Percentiles rank a stretch among this genome's conserved stretches.
Conservation (phyloP, 2,888 invertebrate genomes). For the Andrena bicolor region DNA sequence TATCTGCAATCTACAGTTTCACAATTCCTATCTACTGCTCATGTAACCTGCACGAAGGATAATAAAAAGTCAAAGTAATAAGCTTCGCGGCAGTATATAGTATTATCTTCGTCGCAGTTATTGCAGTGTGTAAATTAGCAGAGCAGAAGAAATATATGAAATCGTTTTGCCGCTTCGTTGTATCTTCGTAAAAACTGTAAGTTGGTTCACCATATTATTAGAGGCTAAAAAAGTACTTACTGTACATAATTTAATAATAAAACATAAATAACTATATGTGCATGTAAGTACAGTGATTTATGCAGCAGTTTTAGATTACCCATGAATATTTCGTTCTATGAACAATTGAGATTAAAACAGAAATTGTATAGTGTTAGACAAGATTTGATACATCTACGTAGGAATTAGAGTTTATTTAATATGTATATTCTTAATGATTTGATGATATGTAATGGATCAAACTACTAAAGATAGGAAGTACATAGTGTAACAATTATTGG, state of each 20-base stretch:
- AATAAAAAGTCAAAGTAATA: neutral
- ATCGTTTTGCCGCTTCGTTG: neutral
- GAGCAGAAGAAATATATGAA: neutral
- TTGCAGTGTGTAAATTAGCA: neutral
- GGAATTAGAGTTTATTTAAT: too few relatives aligned
- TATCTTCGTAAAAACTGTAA: conserved; percentile 2
- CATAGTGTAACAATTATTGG: too few relatives aligned
- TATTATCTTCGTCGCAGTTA: neutral
- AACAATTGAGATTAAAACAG: too few relatives aligned
- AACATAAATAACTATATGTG: too few relatives aligned
- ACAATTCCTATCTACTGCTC: too few relatives aligned
- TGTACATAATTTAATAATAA: neutral
- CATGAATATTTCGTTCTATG: neutral
- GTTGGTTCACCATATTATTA: neutral
- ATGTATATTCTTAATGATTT: too few relatives aligned
- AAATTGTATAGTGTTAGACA: too few relatives aligned
- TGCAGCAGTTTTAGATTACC: neutral
- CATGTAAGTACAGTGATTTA: neutral
- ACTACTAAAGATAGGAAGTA: too few relatives aligned
- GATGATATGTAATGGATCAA: too few relatives aligned
- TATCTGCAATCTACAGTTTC: too few relatives aligned
- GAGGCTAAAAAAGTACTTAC: neutral
- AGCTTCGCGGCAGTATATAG: neutral
- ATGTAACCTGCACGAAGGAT: neutral
- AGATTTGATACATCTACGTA: too few relatives aligned